Evolutionary conservation across 2,797 vertebrate genomes (phyloP), one percentile per base, ranked within the genome.

Genomic region (Helarctos malayanus): DNA sequence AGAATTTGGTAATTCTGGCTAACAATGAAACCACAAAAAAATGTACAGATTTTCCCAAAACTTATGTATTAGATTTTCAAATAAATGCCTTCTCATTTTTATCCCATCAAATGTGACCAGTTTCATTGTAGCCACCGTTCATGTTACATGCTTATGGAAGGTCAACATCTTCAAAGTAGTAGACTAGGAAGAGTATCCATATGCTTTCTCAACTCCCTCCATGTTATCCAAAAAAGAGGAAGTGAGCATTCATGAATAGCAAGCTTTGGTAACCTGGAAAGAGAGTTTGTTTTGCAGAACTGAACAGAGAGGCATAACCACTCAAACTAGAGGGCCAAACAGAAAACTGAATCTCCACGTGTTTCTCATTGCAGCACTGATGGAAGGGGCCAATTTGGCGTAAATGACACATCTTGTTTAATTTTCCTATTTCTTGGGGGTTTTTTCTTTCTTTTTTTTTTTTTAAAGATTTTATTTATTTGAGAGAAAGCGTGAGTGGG

Each of bases 51-150:
- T 93, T 94, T 78, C 21, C 61, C 18, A 82, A 11, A 54, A 19
- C 25, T 65, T 76, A 52, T 21, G 9, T 68, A 97, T 95, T 76
- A 19, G 14, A 47, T 57, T 88, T 92, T 96, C n/a, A 92, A 91
- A 84, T 89, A 78, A 84, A 92, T 71, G 27, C 13, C 47, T 69
- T 54, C 59, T 47, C 49, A 89, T 19, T 82, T 91, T 87, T 79
- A 52, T 69, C 56, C 52, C 23, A 63, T 81, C 73, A 95, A 95
- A 90, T 52, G 16, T 71, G 38, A 59, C 35, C 0, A 68, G 8
- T 90, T 84, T 93, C n/a, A 76, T 27, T 54, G 32, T 38, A 73
- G 18, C 18, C 83, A 80, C 7, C 12, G 88, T 47, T 56, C 4
- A 19, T 88, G 49, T 38, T 75, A 35, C 75, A 21, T 32, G 27